Evolutionary conservation across 2,797 vertebrate species (phyloP).

Genomic region (Adrianichthys oophorus): DNA sequence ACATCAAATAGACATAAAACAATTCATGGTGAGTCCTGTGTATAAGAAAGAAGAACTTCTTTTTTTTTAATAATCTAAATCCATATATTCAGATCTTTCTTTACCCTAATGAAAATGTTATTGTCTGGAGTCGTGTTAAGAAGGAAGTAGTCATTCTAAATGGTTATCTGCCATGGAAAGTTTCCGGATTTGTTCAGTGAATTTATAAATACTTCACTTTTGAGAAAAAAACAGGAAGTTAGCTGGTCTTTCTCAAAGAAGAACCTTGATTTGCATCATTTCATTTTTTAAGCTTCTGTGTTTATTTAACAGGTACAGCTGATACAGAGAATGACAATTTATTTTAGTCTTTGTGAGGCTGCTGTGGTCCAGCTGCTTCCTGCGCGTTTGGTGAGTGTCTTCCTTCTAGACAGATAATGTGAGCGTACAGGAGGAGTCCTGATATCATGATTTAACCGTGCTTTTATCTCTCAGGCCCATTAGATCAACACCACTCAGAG

Average conservation of each 20-base stretch:
- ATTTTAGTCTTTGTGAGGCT: neutral
- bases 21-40: no score
- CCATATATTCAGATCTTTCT: no score
- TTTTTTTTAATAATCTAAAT: no score
- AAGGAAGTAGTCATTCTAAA: neutral
- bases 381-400: constrained; percentile 29
- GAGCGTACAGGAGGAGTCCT: constrained; percentile 34
- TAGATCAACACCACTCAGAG: constrained; percentile 51
- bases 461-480: constrained; percentile 54
- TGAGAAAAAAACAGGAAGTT: neutral
- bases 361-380: constrained; percentile 1
- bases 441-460: constrained; percentile 34
- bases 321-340: neutral
- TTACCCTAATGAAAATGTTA: no score
- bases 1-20: no score
- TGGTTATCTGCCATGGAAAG: no score
- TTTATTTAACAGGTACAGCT: neutral
- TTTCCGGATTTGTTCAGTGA: no score
- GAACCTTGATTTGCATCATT: neutral
- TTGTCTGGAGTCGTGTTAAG: no score
- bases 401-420: constrained; percentile 44
- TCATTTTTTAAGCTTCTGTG: neutral
- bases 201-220: neutral
- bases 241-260: neutral
- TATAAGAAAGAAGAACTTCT: no score